These are phyloP conservation scores for Emys orbicularis DNA, from an alignment of 2,797 vertebrate species.

Conservation along the genomic window DNA sequence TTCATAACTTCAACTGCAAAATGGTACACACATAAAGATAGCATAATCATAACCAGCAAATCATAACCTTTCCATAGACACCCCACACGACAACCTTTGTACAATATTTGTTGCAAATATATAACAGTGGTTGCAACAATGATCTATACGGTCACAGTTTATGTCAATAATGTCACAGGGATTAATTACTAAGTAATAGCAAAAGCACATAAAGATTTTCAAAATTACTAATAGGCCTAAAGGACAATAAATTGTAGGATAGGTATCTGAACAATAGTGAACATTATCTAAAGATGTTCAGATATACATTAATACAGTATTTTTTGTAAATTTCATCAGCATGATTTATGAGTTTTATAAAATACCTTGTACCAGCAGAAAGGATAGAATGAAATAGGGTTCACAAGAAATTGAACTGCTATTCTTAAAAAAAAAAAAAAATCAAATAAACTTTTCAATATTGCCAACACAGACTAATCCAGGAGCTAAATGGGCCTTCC, in stretches of 20 bases:
- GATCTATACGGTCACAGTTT: too few species aligned
- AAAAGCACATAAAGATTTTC: slow-evolving; percentile 35
- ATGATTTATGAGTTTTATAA: slow-evolving; percentile 55
- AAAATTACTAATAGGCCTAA: slow-evolving; percentile 52
- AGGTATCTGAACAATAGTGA: slow-evolving; percentile 44
- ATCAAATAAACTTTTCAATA: not conserved
- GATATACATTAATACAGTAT: not conserved
- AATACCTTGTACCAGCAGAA: slow-evolving; percentile 53
- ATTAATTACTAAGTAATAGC: slow-evolving; percentile 37
- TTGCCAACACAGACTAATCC: not conserved
- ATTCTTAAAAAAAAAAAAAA: not conserved
- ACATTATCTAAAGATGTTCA: slow-evolving; percentile 32
- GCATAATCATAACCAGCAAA: too few species aligned
- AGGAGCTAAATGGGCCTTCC: not conserved
- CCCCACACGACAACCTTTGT: too few species aligned
- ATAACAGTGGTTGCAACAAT: too few species aligned
- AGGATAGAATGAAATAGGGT: slow-evolving; percentile 58
- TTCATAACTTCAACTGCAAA: too few species aligned
- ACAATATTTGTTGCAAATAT: too few species aligned
- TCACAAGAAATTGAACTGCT: slow-evolving; percentile 31
- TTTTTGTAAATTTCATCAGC: slow-evolving; percentile 37
- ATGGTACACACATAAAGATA: too few species aligned
- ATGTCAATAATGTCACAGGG: not conserved
- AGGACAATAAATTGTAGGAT: slow-evolving; percentile 59
- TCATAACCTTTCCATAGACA: too few species aligned